Conservation (phyloP, 2,113 vertebrate species). For the Pan troglodytes region NHGRI_mPanTro3-v2.1_pri NC_072408.2:87154501-87155000, state of each 20-base stretch:
- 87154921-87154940: background rate
- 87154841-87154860: background rate
- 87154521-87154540: background rate
- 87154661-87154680: background rate
- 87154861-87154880: background rate
- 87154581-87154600: background rate
- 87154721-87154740: background rate
- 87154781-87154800: background rate
- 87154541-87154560: background rate
- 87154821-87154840: background rate
- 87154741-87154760: background rate
- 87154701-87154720: background rate
- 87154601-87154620: background rate
- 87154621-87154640: background rate
- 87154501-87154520: background rate
- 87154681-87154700: background rate
- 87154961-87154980: background rate
- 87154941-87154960: background rate
- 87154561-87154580: background rate
- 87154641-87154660: background rate
- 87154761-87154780: background rate
- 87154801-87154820: background rate
- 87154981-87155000: background rate
- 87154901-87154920: background rate
- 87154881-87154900: background rate